Evolutionary conservation across 2,797 vertebrate species (phyloP).

Genomic region (Nyctibius grandis): DNA sequence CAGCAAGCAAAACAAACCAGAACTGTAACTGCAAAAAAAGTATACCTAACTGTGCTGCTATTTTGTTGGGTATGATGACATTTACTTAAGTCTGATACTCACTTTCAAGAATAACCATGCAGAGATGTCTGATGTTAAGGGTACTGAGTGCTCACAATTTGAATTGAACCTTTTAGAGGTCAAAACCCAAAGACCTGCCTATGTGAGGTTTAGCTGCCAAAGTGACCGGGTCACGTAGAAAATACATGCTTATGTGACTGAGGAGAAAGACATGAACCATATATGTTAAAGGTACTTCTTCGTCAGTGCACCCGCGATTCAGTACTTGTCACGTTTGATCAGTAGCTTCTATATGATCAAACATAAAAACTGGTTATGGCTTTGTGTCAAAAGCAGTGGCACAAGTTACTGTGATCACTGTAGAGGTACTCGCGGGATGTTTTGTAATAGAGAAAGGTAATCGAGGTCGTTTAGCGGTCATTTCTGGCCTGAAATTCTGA

Average conservation of each 20-base stretch:
- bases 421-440: not conserved
- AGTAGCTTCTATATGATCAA: not conserved
- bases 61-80: not conserved
- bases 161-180: not conserved
- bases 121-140: not conserved
- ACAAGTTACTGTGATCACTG: not conserved
- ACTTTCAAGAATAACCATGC: not conserved
- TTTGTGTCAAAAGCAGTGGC: not conserved
- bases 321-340: not conserved
- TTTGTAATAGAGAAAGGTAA: not conserved
- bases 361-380: not conserved
- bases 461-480: not conserved
- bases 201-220: not conserved
- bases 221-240: not conserved
- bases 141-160: not conserved
- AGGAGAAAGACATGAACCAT: not conserved
- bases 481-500: not conserved
- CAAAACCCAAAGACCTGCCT: not conserved
- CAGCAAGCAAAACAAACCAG: conserved; percentile 13
- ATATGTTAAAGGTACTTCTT: not conserved
- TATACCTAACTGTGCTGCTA: not conserved
- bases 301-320: accelerated
- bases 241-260: not conserved
- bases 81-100: not conserved
- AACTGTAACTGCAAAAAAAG: not conserved